Conservation (phyloP, 2,797 vertebrate species). For the Sparidentex hasta region DNA sequence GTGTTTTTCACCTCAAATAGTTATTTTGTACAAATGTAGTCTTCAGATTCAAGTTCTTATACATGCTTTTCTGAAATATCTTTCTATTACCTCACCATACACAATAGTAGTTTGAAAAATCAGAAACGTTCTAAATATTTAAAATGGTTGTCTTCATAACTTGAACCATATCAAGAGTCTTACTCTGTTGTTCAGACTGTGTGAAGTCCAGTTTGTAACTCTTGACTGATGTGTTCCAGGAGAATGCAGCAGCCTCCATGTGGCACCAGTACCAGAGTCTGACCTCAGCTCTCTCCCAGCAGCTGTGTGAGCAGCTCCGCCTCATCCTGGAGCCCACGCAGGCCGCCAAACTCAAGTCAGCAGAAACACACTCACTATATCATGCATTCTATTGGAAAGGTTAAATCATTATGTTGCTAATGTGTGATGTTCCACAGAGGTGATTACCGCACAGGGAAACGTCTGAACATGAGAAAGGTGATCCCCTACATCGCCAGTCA, state of each 20-base stretch:
- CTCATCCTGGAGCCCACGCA: constrained; percentile 96
- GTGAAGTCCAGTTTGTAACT: background rate
- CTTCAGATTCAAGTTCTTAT: too few relatives aligned
- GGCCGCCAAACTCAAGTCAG: constrained; percentile 95
- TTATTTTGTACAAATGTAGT: too few relatives aligned
- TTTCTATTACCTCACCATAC: background rate
- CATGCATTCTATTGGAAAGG: rapidly evolving
- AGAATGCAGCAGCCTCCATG: constrained; percentile 90
- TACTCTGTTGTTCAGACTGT: background rate
- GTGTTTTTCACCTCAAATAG: too few relatives aligned
- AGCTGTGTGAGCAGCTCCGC: constrained; percentile 96
- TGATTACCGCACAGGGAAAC: constrained; percentile 96
- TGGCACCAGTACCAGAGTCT: constrained; percentile 95
- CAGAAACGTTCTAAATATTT: background rate
- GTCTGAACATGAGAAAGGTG: constrained; percentile 98
- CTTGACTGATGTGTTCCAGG: constrained; percentile 80
- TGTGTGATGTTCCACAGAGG: constrained; percentile 83
- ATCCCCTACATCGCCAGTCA: constrained; percentile 99
- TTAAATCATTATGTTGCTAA: background rate
- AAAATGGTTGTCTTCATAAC: background rate
- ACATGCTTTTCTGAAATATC: background rate
- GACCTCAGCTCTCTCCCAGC: constrained; percentile 94
- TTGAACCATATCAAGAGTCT: background rate
- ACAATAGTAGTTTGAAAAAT: background rate
- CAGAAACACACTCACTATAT: background rate